phyloP scores from a whole-genome alignment of 2,113 vertebrate species.

The Cathartes aura region DNA sequence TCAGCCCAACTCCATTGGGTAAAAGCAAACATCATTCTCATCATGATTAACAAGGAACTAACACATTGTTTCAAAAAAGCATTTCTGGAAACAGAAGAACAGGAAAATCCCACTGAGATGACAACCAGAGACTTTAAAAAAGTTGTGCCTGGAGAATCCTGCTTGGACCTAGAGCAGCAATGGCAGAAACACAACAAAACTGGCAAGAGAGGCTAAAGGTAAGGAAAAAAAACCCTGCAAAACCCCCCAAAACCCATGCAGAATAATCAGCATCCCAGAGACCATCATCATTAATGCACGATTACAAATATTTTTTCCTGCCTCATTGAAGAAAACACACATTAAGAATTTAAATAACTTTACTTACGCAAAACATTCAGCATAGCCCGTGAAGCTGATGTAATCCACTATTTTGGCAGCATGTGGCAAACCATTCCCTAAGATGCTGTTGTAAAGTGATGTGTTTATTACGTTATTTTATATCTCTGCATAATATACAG shows the following conservation, averaged over 20 bases:
- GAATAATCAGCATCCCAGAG: background rate
- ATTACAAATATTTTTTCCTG: background rate
- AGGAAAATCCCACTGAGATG: background rate
- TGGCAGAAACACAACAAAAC: background rate
- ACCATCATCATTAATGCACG: background rate
- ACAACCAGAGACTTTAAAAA: background rate
- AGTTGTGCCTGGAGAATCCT: background rate
- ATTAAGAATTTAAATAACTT: background rate
- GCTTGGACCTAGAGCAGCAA: background rate
- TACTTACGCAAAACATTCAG: background rate
- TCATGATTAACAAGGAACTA: background rate
- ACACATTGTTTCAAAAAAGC: background rate
- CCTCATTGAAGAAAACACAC: background rate
- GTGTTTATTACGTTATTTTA: background rate
- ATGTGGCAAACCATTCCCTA: background rate
- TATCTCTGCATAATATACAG: background rate
- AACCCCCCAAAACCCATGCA: background rate
- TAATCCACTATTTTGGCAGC: background rate
- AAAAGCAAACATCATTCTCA: background rate
- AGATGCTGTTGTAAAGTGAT: background rate
- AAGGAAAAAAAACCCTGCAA: background rate
- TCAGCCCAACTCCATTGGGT: background rate
- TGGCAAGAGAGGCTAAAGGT: background rate
- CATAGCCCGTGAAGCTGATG: background rate
- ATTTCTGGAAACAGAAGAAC: background rate